A percentile compares a stretch with the other conserved stretches of the same genome.
These are phyloP conservation scores for Sinotaia quadrata DNA, from an alignment of 2,888 invertebrate genomes.

Conservation along the genomic window DNA sequence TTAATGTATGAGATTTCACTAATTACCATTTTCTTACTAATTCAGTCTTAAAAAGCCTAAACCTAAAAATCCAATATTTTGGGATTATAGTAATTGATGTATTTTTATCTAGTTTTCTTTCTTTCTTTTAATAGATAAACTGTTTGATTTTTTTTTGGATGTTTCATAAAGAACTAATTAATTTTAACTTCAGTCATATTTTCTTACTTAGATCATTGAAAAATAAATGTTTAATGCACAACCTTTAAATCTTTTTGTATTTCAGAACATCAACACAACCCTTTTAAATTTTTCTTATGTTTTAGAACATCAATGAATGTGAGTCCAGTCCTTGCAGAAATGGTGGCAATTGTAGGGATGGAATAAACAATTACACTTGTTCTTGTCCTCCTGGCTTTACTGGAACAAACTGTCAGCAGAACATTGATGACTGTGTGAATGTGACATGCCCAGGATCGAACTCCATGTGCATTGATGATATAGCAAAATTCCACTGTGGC, in stretches of 20 bases:
- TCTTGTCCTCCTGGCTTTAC: constrained; percentile 46
- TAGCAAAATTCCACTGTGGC: constrained; percentile 44
- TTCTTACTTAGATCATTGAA: background rate
- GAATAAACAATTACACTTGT: constrained; percentile 43
- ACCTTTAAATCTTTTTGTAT: background rate
- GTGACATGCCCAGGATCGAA: constrained; percentile 40
- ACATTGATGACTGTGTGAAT: constrained; percentile 49
- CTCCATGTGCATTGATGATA: constrained; percentile 42
- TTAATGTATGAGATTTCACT: no score
- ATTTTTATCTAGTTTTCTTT: no score
- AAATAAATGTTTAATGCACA: background rate
- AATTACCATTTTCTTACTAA: no score
- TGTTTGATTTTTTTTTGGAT: no score
- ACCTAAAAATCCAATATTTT: no score
- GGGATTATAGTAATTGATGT: no score
- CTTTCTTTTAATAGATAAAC: no score
- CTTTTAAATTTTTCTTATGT: constrained; percentile 16
- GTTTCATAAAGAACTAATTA: no score
- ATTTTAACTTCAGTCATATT: no score
- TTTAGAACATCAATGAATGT: constrained; percentile 57
- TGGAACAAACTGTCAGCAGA: constrained; percentile 41
- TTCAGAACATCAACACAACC: no score
- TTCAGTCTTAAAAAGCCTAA: no score
- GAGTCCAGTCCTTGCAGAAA: constrained; percentile 49
- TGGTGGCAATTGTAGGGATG: constrained; percentile 36